Evolutionary conservation across 2,113 vertebrate species (phyloP), one percentile per base, ranked within the genome.

Genomic region (Galeopterus variegatus): DNA sequence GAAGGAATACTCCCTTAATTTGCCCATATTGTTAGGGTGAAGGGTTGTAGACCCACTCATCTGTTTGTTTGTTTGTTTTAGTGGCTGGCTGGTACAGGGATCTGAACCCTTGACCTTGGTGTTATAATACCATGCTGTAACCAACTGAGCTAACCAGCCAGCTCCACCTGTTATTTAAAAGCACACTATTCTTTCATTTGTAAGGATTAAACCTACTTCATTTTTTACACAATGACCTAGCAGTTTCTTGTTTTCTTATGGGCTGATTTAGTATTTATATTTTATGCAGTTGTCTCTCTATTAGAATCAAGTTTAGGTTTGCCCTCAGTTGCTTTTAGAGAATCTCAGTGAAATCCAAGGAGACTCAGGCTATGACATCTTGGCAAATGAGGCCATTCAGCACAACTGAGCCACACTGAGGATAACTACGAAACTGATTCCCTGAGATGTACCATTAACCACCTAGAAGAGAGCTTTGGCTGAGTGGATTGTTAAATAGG

Each of bases 21-120:
- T 95, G 2, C 8, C 70, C 90, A 92, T 23, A 80, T 75, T 90
- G 26, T 82, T 77, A 97, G 69, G 45, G 48, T 26, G 60, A 93
- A 86, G 89, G 41, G 36, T 64, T 73, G 9, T 62, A 52, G 60
- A 72, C 23, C 73, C 84, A 33, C 31, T 17, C 60, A 72, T 58
- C 36, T 92, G 6, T 54, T 83, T 73, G 41, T 41, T 41, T 41
- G 41, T 41, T 41, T 41, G 41, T 41, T 41, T 41, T 41, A 41
- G 41, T 41, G 41, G 41, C 41, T 41, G 41, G 41, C 41, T 41
- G 3, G 41, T 41, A 41, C 41, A 41, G 41, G 41, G 41, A 41
- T 41, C 41, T 41, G 41, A 41, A 41, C 41, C 41, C 41, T 41
- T 41, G 41, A 41, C 41, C 41, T 41, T 41, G 41, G 41, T 41